Conservation (phyloP, 1,140 invertebrate species). For the Drosophila rufa region DNA sequence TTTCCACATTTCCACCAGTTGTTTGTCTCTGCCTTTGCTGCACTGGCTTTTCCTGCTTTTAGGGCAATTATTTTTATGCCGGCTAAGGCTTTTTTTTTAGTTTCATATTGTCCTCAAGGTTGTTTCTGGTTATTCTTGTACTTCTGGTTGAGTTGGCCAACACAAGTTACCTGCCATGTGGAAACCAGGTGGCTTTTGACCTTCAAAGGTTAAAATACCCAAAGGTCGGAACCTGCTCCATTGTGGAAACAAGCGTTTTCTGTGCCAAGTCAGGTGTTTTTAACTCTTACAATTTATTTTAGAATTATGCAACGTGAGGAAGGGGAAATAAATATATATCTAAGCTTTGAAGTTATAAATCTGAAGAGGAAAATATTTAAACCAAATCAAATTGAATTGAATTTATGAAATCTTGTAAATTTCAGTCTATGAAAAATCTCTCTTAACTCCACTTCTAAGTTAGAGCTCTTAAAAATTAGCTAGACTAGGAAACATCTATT, state of each 20-base stretch:
- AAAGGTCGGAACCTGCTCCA: constrained; percentile 15
- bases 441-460: too few species aligned
- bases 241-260: constrained; percentile 32
- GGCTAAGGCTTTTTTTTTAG: not conserved
- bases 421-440: too few species aligned
- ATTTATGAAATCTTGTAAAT: too few species aligned
- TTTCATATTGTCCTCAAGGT: constrained; percentile 33
- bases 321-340: not conserved
- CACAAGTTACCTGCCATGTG: constrained; percentile 13
- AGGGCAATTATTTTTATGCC: constrained; percentile 48
- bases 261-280: constrained; percentile 3
- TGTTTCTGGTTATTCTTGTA: constrained; percentile 51
- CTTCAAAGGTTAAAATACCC: constrained; percentile 35
- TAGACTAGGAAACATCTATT: too few species aligned
- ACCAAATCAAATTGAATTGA: too few species aligned
- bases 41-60: constrained; percentile 50
- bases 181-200: constrained; percentile 39
- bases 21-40: constrained; percentile 11
- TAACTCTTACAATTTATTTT: not conserved
- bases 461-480: too few species aligned
- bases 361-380: too few species aligned
- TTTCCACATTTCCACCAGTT: constrained; percentile 19
- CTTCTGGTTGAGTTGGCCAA: constrained; percentile 46
- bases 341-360: too few species aligned
- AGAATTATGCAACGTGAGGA: not conserved